Conservation (phyloP, 2,113 vertebrate genomes). For the Vicugna pacos region DNA sequence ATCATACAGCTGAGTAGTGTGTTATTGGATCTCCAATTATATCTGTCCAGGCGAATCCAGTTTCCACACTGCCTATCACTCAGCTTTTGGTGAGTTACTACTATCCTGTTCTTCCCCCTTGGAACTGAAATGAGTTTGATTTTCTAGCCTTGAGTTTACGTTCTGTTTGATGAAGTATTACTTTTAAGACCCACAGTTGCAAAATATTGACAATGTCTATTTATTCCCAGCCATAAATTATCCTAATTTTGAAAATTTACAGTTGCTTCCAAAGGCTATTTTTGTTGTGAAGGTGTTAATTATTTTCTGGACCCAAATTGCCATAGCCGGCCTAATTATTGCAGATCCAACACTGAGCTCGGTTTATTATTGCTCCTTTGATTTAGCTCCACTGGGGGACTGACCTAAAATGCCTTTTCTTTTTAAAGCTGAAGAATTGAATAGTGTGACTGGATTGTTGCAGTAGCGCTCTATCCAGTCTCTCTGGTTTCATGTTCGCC, state of each 20-base stretch:
- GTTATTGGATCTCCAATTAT: neutral
- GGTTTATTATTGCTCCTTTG: slow-evolving; percentile 37
- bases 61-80: neutral
- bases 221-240: slow-evolving; percentile 45
- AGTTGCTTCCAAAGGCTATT: slow-evolving; percentile 52
- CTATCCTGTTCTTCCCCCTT: neutral
- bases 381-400: slow-evolving; percentile 54
- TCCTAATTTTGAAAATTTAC: slow-evolving; percentile 15
- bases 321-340: slow-evolving; percentile 62
- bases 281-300: slow-evolving; percentile 72
- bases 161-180: neutral
- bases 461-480: neutral
- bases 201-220: slow-evolving; percentile 11
- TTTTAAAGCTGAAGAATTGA: slow-evolving; percentile 43
- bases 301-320: slow-evolving; percentile 55
- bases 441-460: neutral
- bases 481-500: neutral
- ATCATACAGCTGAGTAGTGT: too few relatives aligned
- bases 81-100: neutral
- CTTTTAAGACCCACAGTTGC: neutral
- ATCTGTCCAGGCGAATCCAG: neutral
- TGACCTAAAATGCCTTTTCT: slow-evolving; percentile 70
- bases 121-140: neutral
- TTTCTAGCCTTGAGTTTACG: neutral
- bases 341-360: neutral